phyloP scores from a whole-genome alignment of 2,113 vertebrate species.

The Ciconia maguari region DNA sequence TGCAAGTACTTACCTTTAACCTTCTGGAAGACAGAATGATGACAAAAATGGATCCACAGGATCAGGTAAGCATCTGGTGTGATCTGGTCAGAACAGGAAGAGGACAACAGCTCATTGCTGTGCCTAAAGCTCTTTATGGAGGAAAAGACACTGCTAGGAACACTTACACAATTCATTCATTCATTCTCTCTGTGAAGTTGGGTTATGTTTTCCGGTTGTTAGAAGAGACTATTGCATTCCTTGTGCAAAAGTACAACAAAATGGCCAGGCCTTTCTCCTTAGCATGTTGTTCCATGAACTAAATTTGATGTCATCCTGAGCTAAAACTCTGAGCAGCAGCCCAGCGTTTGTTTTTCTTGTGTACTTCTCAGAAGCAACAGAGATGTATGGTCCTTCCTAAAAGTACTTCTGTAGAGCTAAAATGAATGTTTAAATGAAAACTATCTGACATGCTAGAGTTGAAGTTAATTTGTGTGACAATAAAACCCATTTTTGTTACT shows the following conservation, averaged over 20 bases:
- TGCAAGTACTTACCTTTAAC: slow-evolving; percentile 97
- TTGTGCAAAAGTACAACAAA: background rate
- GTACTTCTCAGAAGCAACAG: background rate
- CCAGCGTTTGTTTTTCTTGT: background rate
- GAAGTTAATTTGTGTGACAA: background rate
- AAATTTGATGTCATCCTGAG: background rate
- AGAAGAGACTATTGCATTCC: background rate
- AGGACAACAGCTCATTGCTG: background rate
- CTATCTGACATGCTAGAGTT: background rate
- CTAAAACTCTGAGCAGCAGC: background rate
- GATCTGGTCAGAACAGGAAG: background rate
- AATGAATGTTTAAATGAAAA: background rate
- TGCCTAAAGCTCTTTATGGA: background rate
- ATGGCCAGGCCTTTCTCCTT: background rate
- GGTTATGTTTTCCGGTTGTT: background rate
- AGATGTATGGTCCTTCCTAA: background rate
- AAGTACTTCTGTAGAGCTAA: background rate
- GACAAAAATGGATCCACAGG: slow-evolving; percentile 99
- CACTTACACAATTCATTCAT: background rate
- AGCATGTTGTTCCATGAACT: background rate
- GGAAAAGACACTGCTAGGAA: background rate
- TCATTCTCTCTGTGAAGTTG: background rate
- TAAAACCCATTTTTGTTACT: background rate
- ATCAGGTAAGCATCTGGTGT: slow-evolving; percentile 80
- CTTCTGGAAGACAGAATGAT: slow-evolving; percentile 98